These are phyloP conservation scores for Poeciliopsis turrubarensis DNA, from an alignment of 2,113 vertebrate species.

Conservation along the genomic window DNA sequence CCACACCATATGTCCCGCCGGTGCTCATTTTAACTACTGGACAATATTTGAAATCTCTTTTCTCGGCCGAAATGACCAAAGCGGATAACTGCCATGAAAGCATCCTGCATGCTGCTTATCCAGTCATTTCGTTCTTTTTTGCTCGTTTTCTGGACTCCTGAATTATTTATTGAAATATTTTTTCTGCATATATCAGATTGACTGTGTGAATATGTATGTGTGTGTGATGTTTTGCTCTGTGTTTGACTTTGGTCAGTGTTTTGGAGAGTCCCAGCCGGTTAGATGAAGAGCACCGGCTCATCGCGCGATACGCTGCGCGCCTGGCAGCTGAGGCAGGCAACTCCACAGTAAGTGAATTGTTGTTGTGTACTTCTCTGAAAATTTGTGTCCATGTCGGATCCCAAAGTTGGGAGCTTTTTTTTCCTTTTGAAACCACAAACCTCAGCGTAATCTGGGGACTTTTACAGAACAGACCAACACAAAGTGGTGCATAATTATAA, in stretches of 20 bases:
- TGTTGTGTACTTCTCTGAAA: too few relatives aligned
- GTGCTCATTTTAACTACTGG: conserved; percentile 39
- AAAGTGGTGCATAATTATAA: not conserved
- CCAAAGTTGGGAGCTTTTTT: not conserved
- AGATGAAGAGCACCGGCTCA: conserved; percentile 94
- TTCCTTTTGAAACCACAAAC: not conserved
- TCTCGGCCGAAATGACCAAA: conserved; percentile 25
- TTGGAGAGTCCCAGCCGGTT: conserved; percentile 92
- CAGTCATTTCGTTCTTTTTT: conserved; percentile 32
- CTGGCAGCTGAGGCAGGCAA: conserved; percentile 92
- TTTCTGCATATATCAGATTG: not conserved
- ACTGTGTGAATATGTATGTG: not conserved
- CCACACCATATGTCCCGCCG: conserved; percentile 57
- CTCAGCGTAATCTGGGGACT: too few relatives aligned
- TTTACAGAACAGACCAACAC: too few relatives aligned
- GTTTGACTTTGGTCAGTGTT: conserved; percentile 77
- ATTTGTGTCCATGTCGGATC: too few relatives aligned
- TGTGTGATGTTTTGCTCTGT: conserved; percentile 39
- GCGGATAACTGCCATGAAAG: conserved; percentile 18
- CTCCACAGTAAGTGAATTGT: conserved; percentile 81
- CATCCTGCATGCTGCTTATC: conserved; percentile 41
- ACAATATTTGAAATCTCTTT: conserved; percentile 54
- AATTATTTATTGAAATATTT: not conserved
- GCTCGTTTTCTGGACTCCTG: conserved; percentile 24
- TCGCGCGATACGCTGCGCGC: conserved; percentile 92